Evolutionary conservation across 1,140 invertebrate species (phyloP).

Genomic region (Charaxes varanes): DNA sequence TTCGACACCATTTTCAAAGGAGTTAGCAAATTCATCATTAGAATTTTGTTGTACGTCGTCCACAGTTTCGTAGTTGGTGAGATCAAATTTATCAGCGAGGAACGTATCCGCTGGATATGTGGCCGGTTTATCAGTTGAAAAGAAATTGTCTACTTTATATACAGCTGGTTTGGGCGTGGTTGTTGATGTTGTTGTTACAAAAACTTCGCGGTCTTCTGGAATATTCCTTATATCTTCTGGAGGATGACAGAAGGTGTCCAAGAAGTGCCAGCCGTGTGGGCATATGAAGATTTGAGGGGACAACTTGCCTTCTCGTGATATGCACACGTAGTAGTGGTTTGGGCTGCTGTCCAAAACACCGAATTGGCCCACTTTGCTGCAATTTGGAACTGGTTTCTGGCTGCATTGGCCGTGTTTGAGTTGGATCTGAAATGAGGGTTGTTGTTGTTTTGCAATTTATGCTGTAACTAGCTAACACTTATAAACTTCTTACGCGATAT

Average conservation of each 20-base stretch:
- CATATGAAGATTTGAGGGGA: constrained; percentile 62
- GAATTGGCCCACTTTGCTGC: constrained; percentile 37
- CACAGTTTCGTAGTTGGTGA: constrained; percentile 43
- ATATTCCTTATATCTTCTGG: constrained; percentile 8
- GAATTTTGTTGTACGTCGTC: constrained; percentile 23
- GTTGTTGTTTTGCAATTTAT: too few species aligned
- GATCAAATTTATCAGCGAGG: constrained; percentile 58
- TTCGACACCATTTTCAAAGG: constrained; percentile 35
- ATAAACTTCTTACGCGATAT: too few species aligned
- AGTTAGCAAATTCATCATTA: constrained; percentile 33
- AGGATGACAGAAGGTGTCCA: constrained; percentile 43
- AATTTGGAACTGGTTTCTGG: constrained; percentile 37
- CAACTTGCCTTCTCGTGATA: constrained; percentile 28
- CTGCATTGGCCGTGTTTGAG: constrained; percentile 49
- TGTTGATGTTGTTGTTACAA: constrained; percentile 4
- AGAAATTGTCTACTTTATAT: constrained; percentile 36
- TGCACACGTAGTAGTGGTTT: constrained; percentile 60
- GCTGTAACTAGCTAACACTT: too few species aligned
- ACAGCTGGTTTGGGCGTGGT: constrained; percentile 17
- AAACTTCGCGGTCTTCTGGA: constrained; percentile 7
- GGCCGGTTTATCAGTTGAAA: constrained; percentile 44
- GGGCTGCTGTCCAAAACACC: constrained; percentile 33
- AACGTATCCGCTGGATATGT: constrained; percentile 50
- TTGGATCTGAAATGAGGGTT: constrained; percentile 50
- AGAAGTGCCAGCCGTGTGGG: constrained; percentile 57